Evolutionary conservation across 2,888 invertebrate species (phyloP).

Genomic region (Antheraea assamensis): DNA sequence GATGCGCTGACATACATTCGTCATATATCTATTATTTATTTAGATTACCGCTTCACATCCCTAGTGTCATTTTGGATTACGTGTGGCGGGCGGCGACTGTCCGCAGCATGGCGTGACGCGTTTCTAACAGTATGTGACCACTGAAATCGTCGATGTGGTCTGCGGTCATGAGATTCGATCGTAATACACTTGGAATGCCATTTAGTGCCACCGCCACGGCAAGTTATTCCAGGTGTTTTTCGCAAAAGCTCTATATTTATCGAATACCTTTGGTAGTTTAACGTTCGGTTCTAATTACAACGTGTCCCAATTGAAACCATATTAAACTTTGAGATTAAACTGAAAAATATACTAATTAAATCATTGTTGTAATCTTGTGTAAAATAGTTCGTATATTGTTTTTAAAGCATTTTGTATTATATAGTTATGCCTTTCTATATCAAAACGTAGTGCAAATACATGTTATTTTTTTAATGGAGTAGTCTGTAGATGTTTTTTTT

Average conservation of each 20-base stretch:
- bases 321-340: background rate
- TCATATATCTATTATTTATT: background rate
- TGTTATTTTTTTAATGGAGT: too few species aligned
- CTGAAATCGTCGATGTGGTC: constrained; percentile 18
- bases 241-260: background rate
- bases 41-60: background rate
- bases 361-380: too few species aligned
- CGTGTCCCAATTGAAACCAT: background rate
- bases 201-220: constrained; percentile 14
- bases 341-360: too few species aligned
- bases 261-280: background rate
- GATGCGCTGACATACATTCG: too few species aligned
- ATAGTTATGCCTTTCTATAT: too few species aligned
- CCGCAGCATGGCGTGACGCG: constrained; percentile 15
- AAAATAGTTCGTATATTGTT: too few species aligned
- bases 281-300: background rate
- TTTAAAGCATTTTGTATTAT: too few species aligned
- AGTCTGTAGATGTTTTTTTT: too few species aligned
- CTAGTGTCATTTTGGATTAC: constrained; percentile 2
- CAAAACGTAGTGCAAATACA: too few species aligned
- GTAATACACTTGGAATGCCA: constrained; percentile 10
- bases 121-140: constrained; percentile 19
- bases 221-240: background rate
- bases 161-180: constrained; percentile 19
- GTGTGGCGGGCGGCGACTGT: constrained; percentile 11